Percentiles rank a stretch among this genome's conserved stretches.
Evolutionary conservation across 2,797 vertebrate species (phyloP).

Genomic region (Peromyscus nudipes): DNA sequence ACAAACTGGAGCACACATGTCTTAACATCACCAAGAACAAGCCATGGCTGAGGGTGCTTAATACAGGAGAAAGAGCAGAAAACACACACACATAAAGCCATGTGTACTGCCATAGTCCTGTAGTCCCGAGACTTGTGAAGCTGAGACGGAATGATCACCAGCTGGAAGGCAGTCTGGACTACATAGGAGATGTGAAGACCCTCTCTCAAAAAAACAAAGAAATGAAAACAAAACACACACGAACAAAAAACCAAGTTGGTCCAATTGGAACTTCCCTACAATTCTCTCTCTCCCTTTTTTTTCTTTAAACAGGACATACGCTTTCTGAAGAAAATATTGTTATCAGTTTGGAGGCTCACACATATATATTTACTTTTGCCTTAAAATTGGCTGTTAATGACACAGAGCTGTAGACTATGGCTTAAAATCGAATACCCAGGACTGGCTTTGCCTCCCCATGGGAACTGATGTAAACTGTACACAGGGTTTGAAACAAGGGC

Average conservation of each 20-base stretch:
- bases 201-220: background rate
- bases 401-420: background rate
- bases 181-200: background rate
- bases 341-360: background rate
- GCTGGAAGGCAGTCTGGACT: background rate
- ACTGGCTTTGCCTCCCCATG: background rate
- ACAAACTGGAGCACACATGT: background rate
- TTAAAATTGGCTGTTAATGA: background rate
- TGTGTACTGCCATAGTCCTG: background rate
- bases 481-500: background rate
- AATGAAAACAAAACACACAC: no score
- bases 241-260: background rate
- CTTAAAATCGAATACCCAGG: background rate
- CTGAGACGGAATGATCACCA: background rate
- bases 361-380: background rate
- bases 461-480: background rate
- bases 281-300: background rate
- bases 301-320: background rate
- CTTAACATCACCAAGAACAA: background rate
- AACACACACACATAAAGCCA: background rate
- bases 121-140: background rate
- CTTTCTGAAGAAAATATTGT: constrained; percentile 16
- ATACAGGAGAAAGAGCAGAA: background rate
- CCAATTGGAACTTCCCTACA: background rate
- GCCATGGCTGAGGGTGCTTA: background rate